These are phyloP conservation scores for Megaceryle torquata DNA, from an alignment of 2,113 vertebrate genomes.

Conservation along the genomic window DNA sequence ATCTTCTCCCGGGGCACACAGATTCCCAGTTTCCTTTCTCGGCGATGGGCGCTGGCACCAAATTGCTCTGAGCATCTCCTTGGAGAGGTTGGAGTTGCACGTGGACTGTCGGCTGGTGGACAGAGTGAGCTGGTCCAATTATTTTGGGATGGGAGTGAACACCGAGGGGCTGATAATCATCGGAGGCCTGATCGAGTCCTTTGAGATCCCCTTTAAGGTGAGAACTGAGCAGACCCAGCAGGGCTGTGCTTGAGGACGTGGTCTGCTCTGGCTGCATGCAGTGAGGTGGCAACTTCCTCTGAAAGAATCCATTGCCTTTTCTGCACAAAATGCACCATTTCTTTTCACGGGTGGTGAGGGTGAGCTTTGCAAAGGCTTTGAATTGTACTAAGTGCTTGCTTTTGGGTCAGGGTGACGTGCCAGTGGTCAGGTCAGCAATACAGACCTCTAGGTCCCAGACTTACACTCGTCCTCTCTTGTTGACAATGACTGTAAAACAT, in stretches of 20 bases:
- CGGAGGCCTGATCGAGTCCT: slow-evolving; percentile 79
- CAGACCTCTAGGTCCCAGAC: not conserved
- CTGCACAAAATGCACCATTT: not conserved
- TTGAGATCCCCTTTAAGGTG: slow-evolving; percentile 87
- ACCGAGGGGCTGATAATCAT: slow-evolving; percentile 81
- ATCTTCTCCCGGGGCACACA: not conserved
- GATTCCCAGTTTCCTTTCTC: slow-evolving; percentile 81
- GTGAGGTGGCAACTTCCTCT: not conserved
- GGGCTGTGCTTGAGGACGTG: not conserved
- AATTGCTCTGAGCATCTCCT: slow-evolving; percentile 80
- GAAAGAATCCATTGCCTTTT: not conserved
- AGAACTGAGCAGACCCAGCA: not conserved
- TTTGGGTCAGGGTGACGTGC: not conserved
- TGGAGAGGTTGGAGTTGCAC: slow-evolving; percentile 74
- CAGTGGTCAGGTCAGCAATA: not conserved
- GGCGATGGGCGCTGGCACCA: slow-evolving; percentile 83
- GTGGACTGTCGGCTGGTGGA: slow-evolving; percentile 87
- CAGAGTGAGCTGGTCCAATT: slow-evolving; percentile 81
- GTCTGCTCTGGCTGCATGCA: not conserved
- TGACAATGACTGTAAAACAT: not conserved
- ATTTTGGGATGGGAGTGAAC: slow-evolving; percentile 74
- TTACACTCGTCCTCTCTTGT: not conserved
- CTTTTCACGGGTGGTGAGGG: not conserved
- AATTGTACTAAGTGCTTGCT: not conserved
- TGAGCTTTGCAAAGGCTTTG: not conserved